These are phyloP conservation scores for Drosophila elegans DNA, from an alignment of 1,140 invertebrate genomes.

Conservation along the genomic window DNA sequence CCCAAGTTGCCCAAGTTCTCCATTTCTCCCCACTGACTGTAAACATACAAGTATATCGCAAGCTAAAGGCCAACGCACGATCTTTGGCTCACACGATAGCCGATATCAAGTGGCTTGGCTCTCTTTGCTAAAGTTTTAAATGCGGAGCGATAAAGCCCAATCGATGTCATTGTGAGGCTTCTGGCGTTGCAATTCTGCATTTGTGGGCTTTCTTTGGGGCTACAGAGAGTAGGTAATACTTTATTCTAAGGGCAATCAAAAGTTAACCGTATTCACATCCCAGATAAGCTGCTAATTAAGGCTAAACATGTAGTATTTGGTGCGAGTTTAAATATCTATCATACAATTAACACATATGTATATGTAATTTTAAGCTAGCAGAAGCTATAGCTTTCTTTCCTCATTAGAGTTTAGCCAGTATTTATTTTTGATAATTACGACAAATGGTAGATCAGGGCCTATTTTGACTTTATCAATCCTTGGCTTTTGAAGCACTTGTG, in stretches of 20 bases:
- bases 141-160: conserved; percentile 11
- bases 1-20: conserved; percentile 1
- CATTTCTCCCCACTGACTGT: conserved; percentile 14
- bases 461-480: too few relatives aligned
- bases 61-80: conserved; percentile 57
- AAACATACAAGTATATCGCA: neutral
- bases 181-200: conserved; percentile 18
- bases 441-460: too few relatives aligned
- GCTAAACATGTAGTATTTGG: too few relatives aligned
- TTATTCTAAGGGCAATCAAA: neutral
- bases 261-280: neutral
- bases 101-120: conserved; percentile 21
- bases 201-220: conserved; percentile 32
- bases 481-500: too few relatives aligned
- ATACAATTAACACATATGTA: neutral
- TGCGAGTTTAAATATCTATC: neutral
- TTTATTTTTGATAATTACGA: too few relatives aligned
- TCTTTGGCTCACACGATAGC: conserved; percentile 41
- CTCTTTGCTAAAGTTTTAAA: neutral
- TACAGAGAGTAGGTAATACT: neutral
- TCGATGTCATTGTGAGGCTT: conserved; percentile 20
- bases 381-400: neutral
- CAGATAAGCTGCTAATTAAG: neutral
- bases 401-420: too few relatives aligned
- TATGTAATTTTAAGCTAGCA: neutral